Evolutionary conservation across 2,888 invertebrate genomes (phyloP).

Genomic region (Tipula helvola): DNA sequence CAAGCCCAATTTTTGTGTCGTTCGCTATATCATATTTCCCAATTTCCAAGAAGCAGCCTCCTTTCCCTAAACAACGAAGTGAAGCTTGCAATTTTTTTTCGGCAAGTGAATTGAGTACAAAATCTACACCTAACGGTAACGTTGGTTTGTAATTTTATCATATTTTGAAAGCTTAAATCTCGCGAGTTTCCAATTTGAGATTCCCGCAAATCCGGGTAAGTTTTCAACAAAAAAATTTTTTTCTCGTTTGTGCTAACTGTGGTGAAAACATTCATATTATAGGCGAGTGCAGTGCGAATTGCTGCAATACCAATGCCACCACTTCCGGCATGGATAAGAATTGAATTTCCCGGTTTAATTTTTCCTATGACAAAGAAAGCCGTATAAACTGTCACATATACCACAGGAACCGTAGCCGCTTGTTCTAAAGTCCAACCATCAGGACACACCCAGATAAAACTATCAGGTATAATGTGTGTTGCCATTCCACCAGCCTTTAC

Average conservation of each 20-base stretch:
- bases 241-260: slow-evolving; percentile 60
- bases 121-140: slow-evolving; percentile 83
- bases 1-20: slow-evolving; percentile 50
- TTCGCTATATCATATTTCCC: slow-evolving; percentile 70
- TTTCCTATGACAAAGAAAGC: slow-evolving; percentile 32
- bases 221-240: slow-evolving; percentile 45
- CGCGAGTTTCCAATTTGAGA: slow-evolving; percentile 75
- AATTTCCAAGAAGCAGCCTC: slow-evolving; percentile 69
- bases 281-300: slow-evolving; percentile 53
- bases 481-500: slow-evolving; percentile 41
- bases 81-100: slow-evolving; percentile 79
- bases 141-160: slow-evolving; percentile 65
- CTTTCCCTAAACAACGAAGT: slow-evolving; percentile 43
- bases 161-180: slow-evolving; percentile 73
- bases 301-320: slow-evolving; percentile 70
- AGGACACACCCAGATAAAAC: slow-evolving; percentile 50
- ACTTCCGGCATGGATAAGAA: slow-evolving; percentile 46
- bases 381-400: slow-evolving; percentile 54
- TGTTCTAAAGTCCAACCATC: slow-evolving; percentile 59
- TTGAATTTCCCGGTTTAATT: slow-evolving; percentile 31
- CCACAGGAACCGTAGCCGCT: slow-evolving; percentile 69
- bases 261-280: slow-evolving; percentile 53
- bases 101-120: slow-evolving; percentile 82
- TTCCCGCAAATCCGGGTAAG: slow-evolving; percentile 38
- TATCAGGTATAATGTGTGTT: slow-evolving; percentile 36